Evolutionary conservation across 2,888 invertebrate genomes (phyloP).

Genomic region (Tholera decimalis): DNA sequence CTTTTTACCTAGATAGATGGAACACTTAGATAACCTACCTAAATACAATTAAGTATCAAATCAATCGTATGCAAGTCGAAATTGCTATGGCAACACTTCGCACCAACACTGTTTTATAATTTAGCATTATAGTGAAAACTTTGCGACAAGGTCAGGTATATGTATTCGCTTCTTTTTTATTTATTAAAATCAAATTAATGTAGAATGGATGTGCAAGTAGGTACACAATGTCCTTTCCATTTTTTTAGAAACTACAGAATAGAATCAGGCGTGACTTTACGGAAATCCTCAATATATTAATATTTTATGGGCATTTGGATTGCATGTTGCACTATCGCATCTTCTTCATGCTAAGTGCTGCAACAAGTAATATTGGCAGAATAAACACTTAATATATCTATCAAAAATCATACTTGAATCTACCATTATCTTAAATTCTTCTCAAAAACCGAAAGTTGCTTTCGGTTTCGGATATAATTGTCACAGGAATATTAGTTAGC

Average conservation of each 20-base stretch:
- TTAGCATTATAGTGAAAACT: conserved; percentile 15
- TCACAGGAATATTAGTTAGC: neutral
- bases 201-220: neutral
- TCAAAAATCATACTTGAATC: too few relatives aligned
- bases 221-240: neutral
- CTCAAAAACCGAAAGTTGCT: neutral
- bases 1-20: conserved; percentile 11
- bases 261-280: too few relatives aligned
- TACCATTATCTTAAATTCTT: neutral
- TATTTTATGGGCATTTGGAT: too few relatives aligned
- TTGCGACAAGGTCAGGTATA: conserved; percentile 4
- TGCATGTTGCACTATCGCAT: too few relatives aligned
- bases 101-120: conserved; percentile 27
- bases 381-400: too few relatives aligned
- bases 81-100: conserved; percentile 32
- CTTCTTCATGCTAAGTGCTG: too few relatives aligned
- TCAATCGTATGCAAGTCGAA: conserved; percentile 15
- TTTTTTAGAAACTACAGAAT: too few relatives aligned
- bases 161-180: neutral
- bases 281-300: too few relatives aligned
- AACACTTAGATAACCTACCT: conserved; percentile 15
- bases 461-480: neutral
- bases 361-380: too few relatives aligned
- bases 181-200: conserved; percentile 1
- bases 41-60: conserved; percentile 1